Conservation (phyloP, 2,113 vertebrate species). For the Empidonax alnorum region DNA sequence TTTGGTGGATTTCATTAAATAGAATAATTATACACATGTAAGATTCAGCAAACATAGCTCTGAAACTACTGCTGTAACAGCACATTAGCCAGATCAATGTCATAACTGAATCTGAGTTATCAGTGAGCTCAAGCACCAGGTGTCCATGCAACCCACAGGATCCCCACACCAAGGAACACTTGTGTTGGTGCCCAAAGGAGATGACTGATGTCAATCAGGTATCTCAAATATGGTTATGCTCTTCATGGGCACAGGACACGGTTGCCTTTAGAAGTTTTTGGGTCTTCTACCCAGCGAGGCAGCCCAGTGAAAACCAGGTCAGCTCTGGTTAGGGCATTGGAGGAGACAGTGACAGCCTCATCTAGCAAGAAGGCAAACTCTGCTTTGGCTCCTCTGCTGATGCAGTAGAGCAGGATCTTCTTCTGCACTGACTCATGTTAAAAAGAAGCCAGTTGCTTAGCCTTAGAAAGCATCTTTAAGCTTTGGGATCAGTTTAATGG, state of each 20-base stretch:
- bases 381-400: background rate
- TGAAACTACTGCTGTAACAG: background rate
- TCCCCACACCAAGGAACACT: background rate
- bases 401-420: background rate
- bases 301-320: background rate
- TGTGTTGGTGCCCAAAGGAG: background rate
- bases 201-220: background rate
- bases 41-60: background rate
- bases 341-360: background rate
- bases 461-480: background rate
- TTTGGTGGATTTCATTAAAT: background rate
- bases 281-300: background rate
- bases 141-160: background rate
- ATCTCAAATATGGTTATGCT: background rate
- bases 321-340: background rate
- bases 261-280: background rate
- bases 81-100: background rate
- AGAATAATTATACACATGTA: background rate
- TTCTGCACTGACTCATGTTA: background rate
- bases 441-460: background rate
- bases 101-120: background rate
- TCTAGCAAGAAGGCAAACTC: background rate
- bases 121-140: background rate
- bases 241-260: background rate
- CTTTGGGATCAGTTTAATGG: background rate